These are phyloP conservation scores for Icerya purchasi DNA, from an alignment of 2,888 invertebrate species.

Conservation along the genomic window DNA sequence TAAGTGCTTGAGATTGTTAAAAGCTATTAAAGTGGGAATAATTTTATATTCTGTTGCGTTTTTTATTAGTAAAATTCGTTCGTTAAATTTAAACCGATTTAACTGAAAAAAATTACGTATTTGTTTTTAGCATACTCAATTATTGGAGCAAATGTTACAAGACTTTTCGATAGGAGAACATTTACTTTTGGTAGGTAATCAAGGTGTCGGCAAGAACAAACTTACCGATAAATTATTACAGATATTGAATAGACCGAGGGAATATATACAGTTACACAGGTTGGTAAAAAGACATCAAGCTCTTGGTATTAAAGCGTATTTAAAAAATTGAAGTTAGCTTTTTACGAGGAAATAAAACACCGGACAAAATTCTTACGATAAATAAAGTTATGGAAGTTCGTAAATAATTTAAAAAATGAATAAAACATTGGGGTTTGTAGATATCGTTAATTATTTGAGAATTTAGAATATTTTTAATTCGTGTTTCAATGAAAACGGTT, in stretches of 20 bases:
- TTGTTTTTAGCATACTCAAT: constrained; percentile 44
- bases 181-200: constrained; percentile 85
- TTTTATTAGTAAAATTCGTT: not conserved
- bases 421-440: too few species aligned
- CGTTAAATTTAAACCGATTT: constrained; percentile 1
- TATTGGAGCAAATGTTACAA: constrained; percentile 69
- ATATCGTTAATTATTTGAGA: too few species aligned
- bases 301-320: too few species aligned
- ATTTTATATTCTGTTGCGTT: not conserved
- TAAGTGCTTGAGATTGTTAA: not conserved
- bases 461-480: too few species aligned
- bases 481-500: too few species aligned
- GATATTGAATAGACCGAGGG: constrained; percentile 68
- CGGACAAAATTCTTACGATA: too few species aligned
- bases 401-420: too few species aligned
- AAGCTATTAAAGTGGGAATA: not conserved
- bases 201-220: constrained; percentile 94
- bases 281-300: too few species aligned
- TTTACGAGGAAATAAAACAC: too few species aligned
- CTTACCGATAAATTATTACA: constrained; percentile 76
- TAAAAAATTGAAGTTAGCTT: too few species aligned
- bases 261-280: constrained; percentile 66
- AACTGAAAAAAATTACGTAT: constrained; percentile 1
- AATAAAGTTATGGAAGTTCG: too few species aligned
- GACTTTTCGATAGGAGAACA: constrained; percentile 81